Percentiles rank a stretch among this genome's conserved stretches.
phyloP scores from a whole-genome alignment of 2,113 vertebrate species.

The Chlorocebus sabaeus region DNA sequence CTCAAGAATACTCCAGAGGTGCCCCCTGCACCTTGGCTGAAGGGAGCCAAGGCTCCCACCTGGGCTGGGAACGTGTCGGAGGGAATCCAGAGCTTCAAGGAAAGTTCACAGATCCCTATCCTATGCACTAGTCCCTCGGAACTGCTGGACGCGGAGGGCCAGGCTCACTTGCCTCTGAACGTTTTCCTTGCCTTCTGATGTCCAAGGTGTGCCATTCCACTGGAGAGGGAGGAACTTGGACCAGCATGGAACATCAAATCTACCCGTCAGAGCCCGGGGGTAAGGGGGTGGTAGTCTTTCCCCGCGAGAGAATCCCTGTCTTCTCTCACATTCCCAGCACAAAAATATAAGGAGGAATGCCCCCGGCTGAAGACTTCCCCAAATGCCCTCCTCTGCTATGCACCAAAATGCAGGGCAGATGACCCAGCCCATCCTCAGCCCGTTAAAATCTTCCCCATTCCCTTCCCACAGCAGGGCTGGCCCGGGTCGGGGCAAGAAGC shows the following conservation, averaged over 20 bases:
- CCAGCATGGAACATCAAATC: background rate
- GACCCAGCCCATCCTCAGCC: background rate
- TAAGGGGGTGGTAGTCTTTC: background rate
- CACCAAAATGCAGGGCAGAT: background rate
- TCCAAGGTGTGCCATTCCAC: background rate
- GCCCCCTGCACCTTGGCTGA: background rate
- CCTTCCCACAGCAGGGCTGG: background rate
- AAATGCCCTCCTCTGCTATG: background rate
- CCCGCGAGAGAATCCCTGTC: background rate
- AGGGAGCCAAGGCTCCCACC: background rate
- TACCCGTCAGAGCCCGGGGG: background rate
- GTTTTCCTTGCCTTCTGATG: background rate
- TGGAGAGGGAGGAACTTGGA: background rate
- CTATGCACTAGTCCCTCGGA: background rate
- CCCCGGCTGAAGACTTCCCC: background rate
- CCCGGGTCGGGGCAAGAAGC: background rate
- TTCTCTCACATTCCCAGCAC: slow-evolving; percentile 1
- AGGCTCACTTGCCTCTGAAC: background rate
- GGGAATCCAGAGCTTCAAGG: background rate
- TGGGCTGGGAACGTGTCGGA: background rate
- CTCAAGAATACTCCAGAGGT: background rate
- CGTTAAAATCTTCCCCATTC: background rate
- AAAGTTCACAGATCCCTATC: background rate
- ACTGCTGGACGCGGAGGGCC: background rate
- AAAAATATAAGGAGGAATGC: background rate